These are phyloP conservation scores for Dugesia japonica DNA, from an alignment of 2,888 invertebrate genomes.

Conservation along the genomic window DNA sequence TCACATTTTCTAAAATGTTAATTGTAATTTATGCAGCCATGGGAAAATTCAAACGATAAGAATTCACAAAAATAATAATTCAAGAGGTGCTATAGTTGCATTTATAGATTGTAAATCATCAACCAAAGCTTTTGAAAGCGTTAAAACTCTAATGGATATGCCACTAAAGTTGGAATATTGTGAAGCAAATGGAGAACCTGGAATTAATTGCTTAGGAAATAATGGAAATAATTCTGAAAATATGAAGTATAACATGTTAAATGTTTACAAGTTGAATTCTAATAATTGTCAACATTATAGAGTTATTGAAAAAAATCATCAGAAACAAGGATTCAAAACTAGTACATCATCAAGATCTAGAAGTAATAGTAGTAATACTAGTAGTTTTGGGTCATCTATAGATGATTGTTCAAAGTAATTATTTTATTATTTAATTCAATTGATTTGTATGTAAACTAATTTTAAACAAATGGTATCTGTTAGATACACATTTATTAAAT, in stretches of 20 bases:
- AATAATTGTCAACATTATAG: too few relatives aligned
- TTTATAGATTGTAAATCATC: constrained; percentile 93
- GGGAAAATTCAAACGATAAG: constrained; percentile 27
- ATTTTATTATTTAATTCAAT: not conserved
- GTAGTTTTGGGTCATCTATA: not conserved
- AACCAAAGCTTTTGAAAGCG: constrained; percentile 29
- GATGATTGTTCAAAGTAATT: not conserved
- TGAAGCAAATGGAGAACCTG: constrained; percentile 23
- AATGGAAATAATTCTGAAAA: constrained; percentile 23
- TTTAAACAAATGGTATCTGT: not conserved
- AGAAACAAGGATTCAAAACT: not conserved
- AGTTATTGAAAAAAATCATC: too few relatives aligned
- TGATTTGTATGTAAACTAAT: not conserved
- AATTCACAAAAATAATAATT: constrained; percentile 28
- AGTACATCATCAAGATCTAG: not conserved
- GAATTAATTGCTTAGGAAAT: not conserved
- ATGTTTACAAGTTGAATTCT: too few relatives aligned
- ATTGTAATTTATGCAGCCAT: not conserved
- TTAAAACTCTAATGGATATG: constrained; percentile 20
- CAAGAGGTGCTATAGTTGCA: constrained; percentile 39
- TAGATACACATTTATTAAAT: not conserved
- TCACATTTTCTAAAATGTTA: not conserved
- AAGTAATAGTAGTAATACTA: not conserved
- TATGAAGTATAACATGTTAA: too few relatives aligned
- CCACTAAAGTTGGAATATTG: constrained; percentile 26